Evolutionary conservation across 2,113 vertebrate species (phyloP).

Genomic region (Anoplopoma fimbria): DNA sequence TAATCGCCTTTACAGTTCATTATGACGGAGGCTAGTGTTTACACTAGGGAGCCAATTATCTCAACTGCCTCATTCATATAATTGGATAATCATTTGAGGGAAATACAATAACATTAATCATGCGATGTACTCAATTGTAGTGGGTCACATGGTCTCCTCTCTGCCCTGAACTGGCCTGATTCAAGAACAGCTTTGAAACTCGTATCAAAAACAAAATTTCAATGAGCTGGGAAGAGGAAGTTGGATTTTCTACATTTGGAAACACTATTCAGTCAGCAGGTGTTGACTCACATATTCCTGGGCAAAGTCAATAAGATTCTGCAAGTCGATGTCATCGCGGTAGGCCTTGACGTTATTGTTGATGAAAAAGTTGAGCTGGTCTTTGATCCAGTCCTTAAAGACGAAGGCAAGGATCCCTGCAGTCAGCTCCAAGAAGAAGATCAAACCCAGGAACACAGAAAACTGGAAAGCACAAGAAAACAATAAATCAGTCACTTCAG

Average conservation of each 20-base stretch:
- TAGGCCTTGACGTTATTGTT: conserved; percentile 95
- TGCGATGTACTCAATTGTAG: conserved; percentile 26
- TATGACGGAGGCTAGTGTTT: conserved; percentile 40
- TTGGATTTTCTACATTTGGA: not conserved
- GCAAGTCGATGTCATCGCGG: conserved; percentile 93
- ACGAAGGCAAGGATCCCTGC: conserved; percentile 92
- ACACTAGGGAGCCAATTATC: conserved; percentile 57
- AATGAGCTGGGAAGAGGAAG: not conserved
- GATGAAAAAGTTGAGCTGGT: conserved; percentile 95
- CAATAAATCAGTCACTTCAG: conserved; percentile 30
- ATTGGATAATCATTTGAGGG: conserved; percentile 58
- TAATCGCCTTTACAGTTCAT: conserved; percentile 45
- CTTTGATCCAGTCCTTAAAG: conserved; percentile 96
- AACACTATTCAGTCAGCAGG: not conserved
- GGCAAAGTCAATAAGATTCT: conserved; percentile 95
- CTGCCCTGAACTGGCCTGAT: conserved; percentile 11
- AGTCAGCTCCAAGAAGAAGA: conserved; percentile 93
- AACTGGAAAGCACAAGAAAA: conserved; percentile 81
- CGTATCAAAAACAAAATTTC: not conserved
- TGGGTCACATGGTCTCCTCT: conserved; percentile 14
- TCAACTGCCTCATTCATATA: conserved; percentile 53
- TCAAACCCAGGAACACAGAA: conserved; percentile 93
- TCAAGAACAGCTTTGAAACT: conserved; percentile 1
- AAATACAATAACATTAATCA: conserved; percentile 53
- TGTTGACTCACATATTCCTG: conserved; percentile 91